Conservation (phyloP, 2,888 invertebrate species). For the Masnerella sp. region DNA sequence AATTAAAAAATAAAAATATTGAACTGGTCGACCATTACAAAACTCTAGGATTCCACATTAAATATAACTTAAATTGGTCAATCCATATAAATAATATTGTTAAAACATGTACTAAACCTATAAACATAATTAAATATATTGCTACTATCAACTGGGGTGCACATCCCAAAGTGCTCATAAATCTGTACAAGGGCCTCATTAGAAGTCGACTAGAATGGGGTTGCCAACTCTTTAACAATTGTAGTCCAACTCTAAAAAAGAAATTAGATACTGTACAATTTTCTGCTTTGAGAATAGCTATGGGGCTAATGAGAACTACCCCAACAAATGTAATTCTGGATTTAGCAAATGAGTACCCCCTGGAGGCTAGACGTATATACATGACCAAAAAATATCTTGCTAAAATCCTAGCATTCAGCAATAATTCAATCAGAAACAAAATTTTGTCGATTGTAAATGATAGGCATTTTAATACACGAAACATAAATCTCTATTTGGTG, state of each 20-base stretch:
- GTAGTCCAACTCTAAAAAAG: neutral
- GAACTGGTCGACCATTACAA: too few relatives aligned
- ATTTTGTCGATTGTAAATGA: neutral
- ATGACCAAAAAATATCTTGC: slow-evolving; percentile 17
- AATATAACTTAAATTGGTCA: slow-evolving; percentile 9
- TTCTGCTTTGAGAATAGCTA: neutral
- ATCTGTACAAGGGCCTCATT: slow-evolving; percentile 19
- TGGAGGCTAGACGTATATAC: neutral
- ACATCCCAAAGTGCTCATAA: neutral
- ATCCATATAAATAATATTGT: neutral
- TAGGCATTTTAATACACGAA: too few relatives aligned
- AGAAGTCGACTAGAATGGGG: slow-evolving; percentile 7
- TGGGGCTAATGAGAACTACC: slow-evolving; percentile 3
- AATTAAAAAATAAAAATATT: too few relatives aligned
- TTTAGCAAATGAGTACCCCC: slow-evolving; percentile 1
- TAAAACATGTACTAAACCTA: neutral
- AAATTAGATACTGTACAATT: slow-evolving; percentile 13
- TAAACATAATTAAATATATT: slow-evolving; percentile 8
- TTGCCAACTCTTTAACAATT: neutral
- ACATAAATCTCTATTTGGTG: too few relatives aligned
- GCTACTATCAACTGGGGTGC: slow-evolving; percentile 13
- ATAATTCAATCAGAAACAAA: neutral
- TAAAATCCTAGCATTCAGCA: neutral
- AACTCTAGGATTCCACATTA: slow-evolving; percentile 7
- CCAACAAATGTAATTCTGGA: slow-evolving; percentile 5